phyloP scores from a whole-genome alignment of 2,797 vertebrate genomes.

The Tapera naevia region DNA sequence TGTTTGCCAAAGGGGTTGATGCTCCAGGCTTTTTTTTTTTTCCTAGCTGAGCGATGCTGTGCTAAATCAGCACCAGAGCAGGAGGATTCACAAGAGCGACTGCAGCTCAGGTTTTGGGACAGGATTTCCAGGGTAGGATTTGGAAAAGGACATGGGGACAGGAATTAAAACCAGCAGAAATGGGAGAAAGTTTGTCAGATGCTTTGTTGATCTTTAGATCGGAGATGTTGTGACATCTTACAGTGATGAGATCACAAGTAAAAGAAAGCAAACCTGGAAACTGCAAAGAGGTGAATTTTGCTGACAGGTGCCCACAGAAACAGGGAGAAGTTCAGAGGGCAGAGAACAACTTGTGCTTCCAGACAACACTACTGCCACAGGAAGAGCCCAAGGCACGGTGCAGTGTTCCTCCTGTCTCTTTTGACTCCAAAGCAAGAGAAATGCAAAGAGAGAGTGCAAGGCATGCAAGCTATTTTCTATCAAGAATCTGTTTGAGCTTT shows the following conservation, averaged over 20 bases:
- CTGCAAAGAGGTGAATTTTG: not conserved
- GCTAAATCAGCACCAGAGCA: not conserved
- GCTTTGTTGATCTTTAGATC: not conserved
- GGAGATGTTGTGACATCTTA: not conserved
- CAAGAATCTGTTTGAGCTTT: rapidly evolving
- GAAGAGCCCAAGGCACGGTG: rapidly evolving
- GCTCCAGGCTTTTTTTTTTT: not conserved
- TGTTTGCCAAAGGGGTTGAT: conserved; percentile 30
- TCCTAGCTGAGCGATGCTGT: rapidly evolving
- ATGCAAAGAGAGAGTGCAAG: not conserved
- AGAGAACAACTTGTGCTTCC: not conserved
- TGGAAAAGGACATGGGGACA: rapidly evolving
- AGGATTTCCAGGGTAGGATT: not conserved
- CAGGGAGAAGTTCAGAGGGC: not conserved
- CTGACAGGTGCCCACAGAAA: not conserved
- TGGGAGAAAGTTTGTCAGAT: rapidly evolving
- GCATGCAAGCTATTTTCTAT: not conserved
- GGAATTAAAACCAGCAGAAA: not conserved
- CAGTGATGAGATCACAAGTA: not conserved
- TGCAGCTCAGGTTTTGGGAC: not conserved
- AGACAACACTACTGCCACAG: not conserved
- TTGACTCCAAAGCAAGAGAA: not conserved
- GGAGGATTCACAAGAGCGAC: rapidly evolving
- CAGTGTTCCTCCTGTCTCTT: not conserved
- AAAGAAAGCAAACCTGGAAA: not conserved